Evolutionary conservation across 2,113 vertebrate genomes (phyloP).

Genomic region (Cacatua alba): DNA sequence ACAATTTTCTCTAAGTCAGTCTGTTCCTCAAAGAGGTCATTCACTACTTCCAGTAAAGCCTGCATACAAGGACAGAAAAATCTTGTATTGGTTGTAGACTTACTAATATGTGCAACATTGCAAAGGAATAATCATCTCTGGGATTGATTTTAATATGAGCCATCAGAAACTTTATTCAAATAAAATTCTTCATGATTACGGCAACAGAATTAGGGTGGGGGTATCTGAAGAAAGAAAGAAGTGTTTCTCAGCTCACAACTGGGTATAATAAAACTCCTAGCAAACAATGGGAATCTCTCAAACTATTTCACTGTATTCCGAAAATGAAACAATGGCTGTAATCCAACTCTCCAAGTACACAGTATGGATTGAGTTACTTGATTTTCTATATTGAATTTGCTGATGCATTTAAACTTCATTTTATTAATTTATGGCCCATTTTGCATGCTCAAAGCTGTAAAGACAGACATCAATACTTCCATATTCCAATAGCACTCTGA

Average conservation of each 20-base stretch:
- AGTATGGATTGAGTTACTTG: background rate
- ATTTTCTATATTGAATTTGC: background rate
- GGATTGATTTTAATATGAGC: background rate
- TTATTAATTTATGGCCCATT: background rate
- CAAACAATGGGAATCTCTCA: background rate
- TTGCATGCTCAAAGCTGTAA: background rate
- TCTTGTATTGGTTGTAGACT: background rate
- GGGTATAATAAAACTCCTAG: background rate
- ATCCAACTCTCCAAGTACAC: background rate
- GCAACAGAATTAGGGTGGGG: background rate
- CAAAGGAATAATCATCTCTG: background rate
- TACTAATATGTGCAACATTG: background rate
- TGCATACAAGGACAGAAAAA: conserved; percentile 60
- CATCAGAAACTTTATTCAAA: background rate
- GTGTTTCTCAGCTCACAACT: background rate
- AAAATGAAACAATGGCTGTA: background rate
- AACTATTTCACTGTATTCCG: background rate
- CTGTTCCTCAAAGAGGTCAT: conserved; percentile 98
- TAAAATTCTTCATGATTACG: background rate
- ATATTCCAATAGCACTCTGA: background rate
- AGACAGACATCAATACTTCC: background rate
- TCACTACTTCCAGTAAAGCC: conserved; percentile 97
- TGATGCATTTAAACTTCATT: background rate
- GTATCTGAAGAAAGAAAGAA: background rate
- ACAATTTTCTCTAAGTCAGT: conserved; percentile 99